Evolutionary conservation across 2,113 vertebrate genomes (phyloP).

Genomic region (Tinamus guttatus): DNA sequence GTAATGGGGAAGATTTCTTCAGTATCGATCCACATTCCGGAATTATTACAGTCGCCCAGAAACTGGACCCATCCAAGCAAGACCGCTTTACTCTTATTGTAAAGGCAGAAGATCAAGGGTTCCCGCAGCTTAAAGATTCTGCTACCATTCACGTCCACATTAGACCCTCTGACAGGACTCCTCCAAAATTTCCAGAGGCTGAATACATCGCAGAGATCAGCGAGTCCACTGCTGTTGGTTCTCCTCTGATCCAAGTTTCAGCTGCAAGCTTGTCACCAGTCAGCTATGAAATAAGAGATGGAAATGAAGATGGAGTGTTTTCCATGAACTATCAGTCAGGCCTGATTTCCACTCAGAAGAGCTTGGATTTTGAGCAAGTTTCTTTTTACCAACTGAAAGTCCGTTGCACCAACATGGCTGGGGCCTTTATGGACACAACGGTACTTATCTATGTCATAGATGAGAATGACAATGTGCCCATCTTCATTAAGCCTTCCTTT

Average conservation of each 20-base stretch:
- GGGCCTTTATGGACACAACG: conserved; percentile 75
- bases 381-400: conserved; percentile 88
- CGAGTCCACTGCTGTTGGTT: conserved; percentile 82
- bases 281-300: conserved; percentile 89
- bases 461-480: conserved; percentile 91
- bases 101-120: conserved; percentile 90
- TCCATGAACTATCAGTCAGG: conserved; percentile 90
- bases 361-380: conserved; percentile 87
- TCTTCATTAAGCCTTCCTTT: conserved; percentile 82
- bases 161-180: conserved; percentile 83
- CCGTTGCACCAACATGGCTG: conserved; percentile 83
- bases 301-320: conserved; percentile 85
- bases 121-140: conserved; percentile 85
- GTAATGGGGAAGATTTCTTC: conserved; percentile 88
- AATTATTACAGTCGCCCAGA: conserved; percentile 84
- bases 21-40: conserved; percentile 83
- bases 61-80: conserved; percentile 78
- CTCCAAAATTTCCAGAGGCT: conserved; percentile 84
- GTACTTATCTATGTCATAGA: conserved; percentile 90
- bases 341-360: conserved; percentile 83
- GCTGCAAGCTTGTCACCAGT: conserved; percentile 86
- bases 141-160: conserved; percentile 83
- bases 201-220: conserved; percentile 92
- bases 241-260: conserved; percentile 83
- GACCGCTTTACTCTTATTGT: conserved; percentile 86